Evolutionary conservation across 2,888 invertebrate species (phyloP), one percentile per base, ranked within the genome.

Genomic region (Rutpela maculata): DNA sequence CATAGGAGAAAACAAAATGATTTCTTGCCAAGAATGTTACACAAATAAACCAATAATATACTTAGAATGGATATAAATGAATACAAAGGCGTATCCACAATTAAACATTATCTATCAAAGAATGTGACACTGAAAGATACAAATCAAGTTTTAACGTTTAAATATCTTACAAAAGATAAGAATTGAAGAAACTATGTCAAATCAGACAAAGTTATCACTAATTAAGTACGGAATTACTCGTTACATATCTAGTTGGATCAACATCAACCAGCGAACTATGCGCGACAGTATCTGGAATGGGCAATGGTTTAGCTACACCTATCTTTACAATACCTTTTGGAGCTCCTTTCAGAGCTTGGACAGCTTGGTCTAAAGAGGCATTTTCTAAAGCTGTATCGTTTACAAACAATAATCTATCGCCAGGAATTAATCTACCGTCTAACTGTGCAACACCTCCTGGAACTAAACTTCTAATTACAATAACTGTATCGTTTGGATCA

Each of bases 381-480:
- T 98, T 98, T 89, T 99, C 98, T 85, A 99, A 90, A 88, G 93
- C 95, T 87, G 95, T 97, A 82, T 98, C 97, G 90, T 99, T 99
- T 80, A 99, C 99, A 87, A 97, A 97, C 38, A 97, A 91, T 84
- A 97, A 92, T 70, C 99, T 93, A 91, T 99, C 99, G 3, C 99
- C 99, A 0, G 99, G 99, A 82, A 99, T 98, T 76, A 99, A 93
- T 19, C 98, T 93, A n/a, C 99, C 99, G 90, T 99, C 99, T 84
- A 97, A 92, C 89, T 98, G 98, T 62, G 99, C 99, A 69, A 99
- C 98, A 19, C 99, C 99, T 68, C 99, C 99, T 26, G 99, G 99
- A 78, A 99, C 99, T 85, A 99, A 92, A 84, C 98, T 98, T 84
- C 99, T 94, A 88, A 99, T 98, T 84, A 99, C 99, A 88, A 99